These are phyloP conservation scores for Nomada flava DNA, from an alignment of 2,888 invertebrate species.

Conservation along the genomic window DNA sequence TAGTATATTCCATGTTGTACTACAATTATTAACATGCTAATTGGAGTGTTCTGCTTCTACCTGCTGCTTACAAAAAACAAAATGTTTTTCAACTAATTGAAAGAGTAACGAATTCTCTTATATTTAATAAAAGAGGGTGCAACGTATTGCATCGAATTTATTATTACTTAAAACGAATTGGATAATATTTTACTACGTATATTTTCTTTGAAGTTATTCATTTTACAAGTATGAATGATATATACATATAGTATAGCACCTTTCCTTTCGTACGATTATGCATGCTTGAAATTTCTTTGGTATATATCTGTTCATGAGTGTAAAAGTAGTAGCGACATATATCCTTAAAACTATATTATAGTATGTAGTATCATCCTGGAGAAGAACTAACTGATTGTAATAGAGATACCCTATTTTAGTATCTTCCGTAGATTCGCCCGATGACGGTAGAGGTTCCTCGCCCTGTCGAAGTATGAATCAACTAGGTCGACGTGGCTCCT, in stretches of 20 bases:
- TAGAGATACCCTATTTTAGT: constrained; percentile 82
- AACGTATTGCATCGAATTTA: constrained; percentile 9
- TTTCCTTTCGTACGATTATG: constrained; percentile 51
- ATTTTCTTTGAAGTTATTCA: background rate
- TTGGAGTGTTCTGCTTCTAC: constrained; percentile 25
- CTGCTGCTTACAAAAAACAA: constrained; percentile 17
- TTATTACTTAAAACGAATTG: background rate
- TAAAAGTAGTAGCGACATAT: constrained; percentile 42
- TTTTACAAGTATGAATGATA: background rate
- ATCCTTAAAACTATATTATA: constrained; percentile 21
- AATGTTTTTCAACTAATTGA: background rate
- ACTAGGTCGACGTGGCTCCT: constrained; percentile 93
- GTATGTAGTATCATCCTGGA: constrained; percentile 45
- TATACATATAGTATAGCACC: constrained; percentile 52
- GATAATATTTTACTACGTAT: constrained; percentile 1
- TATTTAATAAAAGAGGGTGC: background rate
- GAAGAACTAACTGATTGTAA: constrained; percentile 73
- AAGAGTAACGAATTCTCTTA: background rate
- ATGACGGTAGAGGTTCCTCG: constrained; percentile 91
- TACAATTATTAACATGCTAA: constrained; percentile 21
- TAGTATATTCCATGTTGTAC: background rate
- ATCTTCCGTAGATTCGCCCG: constrained; percentile 88
- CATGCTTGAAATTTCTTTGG: constrained; percentile 55
- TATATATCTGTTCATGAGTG: constrained; percentile 53
- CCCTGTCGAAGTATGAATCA: constrained; percentile 88